Evolutionary conservation across 2,113 vertebrate genomes (phyloP), one percentile per base, ranked within the genome.

Genomic region (Neolamprologus ventralis): DNA sequence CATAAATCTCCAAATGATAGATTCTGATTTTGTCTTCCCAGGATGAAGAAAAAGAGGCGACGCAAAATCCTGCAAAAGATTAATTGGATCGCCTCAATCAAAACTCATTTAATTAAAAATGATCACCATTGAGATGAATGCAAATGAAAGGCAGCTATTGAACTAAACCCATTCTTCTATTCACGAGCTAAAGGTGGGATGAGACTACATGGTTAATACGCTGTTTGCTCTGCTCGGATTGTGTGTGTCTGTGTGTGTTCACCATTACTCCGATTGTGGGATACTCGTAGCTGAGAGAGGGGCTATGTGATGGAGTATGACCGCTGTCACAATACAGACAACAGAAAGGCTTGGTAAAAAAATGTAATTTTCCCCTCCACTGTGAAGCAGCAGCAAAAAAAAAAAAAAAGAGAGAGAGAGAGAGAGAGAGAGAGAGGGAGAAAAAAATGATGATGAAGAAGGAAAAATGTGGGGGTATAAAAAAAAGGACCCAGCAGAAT

Each of bases 231-330:
- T 71, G 75, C 84, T 88, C 81, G 19, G 53, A 57, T 73, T 73
- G 68, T 73, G 37, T 73, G 68, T 73, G 65, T 65, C 19, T 65
- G 63, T 45, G 37, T 73, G 68, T 73, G 21, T 84, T 19, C 83
- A 91, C 92, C 95, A 93, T 96, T 96, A 95, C 89, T 95, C 93
- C 92, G 86, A 92, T 95, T 95, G 89, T 94, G 65, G 88, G 91
- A 49, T 94, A 86, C 89, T 96, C 94, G 19, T 88, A 95, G 92
- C 88, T 60, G 86, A 93, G 91, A 93, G 95, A 94, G 85, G 90
- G 93, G 71, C 88, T 87, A 85, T 89, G 86, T 90, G 90, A 93
- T 96, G 87, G 85, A 84, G 95, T 95, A 96, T 92, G 92, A 94
- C 95, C 93, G 91, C 83, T 95, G 89, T 94, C 90, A 96, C 91